Base-by-base conservation (phyloP, 2,797 vertebrate species). In the Meda fulgida region DNA sequence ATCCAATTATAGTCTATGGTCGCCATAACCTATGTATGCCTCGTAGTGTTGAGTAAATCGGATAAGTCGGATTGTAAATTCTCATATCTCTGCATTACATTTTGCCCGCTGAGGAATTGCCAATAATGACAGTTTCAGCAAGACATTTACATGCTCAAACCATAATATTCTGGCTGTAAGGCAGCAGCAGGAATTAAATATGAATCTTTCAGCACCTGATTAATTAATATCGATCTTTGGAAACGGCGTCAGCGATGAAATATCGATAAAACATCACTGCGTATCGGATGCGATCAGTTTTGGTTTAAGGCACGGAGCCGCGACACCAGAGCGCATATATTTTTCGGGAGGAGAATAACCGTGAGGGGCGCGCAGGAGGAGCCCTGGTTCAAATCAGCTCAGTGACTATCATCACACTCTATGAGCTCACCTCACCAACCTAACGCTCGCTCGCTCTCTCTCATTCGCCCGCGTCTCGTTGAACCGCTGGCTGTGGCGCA, bases 341-440 rank as follows among this genome's bases (percentile, higher is more conserved):
- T 58, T 84, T 83, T 88, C n/a, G 53, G 38, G 58, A 38, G 63
- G 79, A 82, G 83, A 79, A 53, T 51, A 55, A 36, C 34, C 71
- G 48, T 89, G 79, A 83, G 85, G 76, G 65, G 71, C 72, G 83
- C 78, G 76, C 88, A 87, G 88, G 85, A 89, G 88, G 86, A 86
- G 86, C 76, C 77, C 70, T 71, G 69, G 85, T 86, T 88, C 84
- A 89, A 85, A 87, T 87, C 82, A 81, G 84, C 76, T 78, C 78
- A 77, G 72, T 66, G 72, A 86, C 70, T 85, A 60, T 66, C 48
- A 51, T 65, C 63, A 72, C 84, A 87, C 86, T 73, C 88, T 48
- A 84, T 85, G 85, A 85, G 83, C 87, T 88, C 82, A 87, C 88
- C 89, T 85, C 79, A 80, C 77, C 77, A 84, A 72, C 55, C 77